Percentiles rank a stretch among this genome's conserved stretches.
phyloP scores from a whole-genome alignment of 1,140 invertebrate genomes.

The Akabosia matsudoensis region DNA sequence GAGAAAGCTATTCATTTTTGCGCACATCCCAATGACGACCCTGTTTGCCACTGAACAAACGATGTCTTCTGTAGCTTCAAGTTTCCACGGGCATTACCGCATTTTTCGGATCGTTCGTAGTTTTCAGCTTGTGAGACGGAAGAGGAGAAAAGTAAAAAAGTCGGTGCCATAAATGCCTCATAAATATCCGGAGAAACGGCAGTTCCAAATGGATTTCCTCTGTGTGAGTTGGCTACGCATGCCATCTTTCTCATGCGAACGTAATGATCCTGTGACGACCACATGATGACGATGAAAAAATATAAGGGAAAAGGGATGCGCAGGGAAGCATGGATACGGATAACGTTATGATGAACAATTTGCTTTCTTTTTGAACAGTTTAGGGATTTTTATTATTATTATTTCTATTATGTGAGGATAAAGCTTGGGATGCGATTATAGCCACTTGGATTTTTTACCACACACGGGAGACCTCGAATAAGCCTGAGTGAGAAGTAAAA shows the following conservation, averaged over 20 bases:
- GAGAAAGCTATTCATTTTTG: too few relatives aligned
- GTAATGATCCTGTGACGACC: background rate
- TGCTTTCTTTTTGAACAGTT: background rate
- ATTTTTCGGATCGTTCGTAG: too few relatives aligned
- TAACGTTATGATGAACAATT: background rate
- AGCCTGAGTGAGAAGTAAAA: too few relatives aligned
- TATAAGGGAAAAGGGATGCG: background rate
- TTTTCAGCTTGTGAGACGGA: background rate
- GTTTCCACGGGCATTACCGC: too few relatives aligned
- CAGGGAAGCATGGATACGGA: background rate
- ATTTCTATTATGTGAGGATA: too few relatives aligned
- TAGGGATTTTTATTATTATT: background rate
- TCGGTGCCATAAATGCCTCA: conserved; percentile 13
- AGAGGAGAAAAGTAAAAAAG: background rate
- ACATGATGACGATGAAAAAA: background rate
- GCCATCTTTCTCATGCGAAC: background rate
- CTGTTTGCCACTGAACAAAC: too few relatives aligned
- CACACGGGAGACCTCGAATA: too few relatives aligned
- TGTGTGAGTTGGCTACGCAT: conserved; percentile 13
- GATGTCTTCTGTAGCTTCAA: too few relatives aligned
- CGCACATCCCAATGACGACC: too few relatives aligned
- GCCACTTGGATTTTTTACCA: too few relatives aligned
- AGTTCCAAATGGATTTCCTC: conserved; percentile 15
- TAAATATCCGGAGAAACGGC: conserved; percentile 8
- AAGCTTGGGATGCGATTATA: too few relatives aligned